Evolutionary conservation across 2,797 vertebrate genomes (phyloP).

Genomic region (Catharus ustulatus): DNA sequence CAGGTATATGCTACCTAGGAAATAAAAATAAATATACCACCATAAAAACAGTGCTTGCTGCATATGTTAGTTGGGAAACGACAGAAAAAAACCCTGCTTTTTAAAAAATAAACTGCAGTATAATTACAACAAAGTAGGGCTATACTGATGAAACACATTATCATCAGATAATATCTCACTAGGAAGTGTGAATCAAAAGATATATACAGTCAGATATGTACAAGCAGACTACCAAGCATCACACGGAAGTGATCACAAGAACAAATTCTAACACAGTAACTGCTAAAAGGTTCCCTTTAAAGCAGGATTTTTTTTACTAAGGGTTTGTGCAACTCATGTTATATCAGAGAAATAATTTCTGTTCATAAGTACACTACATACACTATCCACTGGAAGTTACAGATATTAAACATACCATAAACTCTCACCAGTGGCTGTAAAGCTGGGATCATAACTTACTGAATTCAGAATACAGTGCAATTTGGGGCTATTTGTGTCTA

Average conservation of each 20-base stretch:
- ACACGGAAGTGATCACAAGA: background rate
- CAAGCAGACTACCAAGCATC: background rate
- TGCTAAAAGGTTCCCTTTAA: accelerated
- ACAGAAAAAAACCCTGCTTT: background rate
- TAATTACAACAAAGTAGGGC: background rate
- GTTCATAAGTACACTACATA: background rate
- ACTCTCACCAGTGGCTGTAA: background rate
- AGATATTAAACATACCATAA: background rate
- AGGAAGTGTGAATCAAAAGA: background rate
- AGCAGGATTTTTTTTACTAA: background rate
- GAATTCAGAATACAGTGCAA: background rate
- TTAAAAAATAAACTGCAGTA: background rate
- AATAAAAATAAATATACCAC: background rate
- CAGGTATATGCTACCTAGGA: background rate
- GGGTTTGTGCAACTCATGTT: background rate
- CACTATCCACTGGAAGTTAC: background rate
- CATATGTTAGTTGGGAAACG: background rate
- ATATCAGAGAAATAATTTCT: background rate
- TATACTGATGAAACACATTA: background rate
- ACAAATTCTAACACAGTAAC: background rate
- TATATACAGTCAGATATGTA: background rate
- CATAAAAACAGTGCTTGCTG: background rate
- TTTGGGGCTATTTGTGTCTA: background rate
- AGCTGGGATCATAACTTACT: background rate
- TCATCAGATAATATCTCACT: background rate